These are phyloP conservation scores for Neosalanx taihuensis DNA, from an alignment of 2,797 vertebrate species.

Conservation along the genomic window DNA sequence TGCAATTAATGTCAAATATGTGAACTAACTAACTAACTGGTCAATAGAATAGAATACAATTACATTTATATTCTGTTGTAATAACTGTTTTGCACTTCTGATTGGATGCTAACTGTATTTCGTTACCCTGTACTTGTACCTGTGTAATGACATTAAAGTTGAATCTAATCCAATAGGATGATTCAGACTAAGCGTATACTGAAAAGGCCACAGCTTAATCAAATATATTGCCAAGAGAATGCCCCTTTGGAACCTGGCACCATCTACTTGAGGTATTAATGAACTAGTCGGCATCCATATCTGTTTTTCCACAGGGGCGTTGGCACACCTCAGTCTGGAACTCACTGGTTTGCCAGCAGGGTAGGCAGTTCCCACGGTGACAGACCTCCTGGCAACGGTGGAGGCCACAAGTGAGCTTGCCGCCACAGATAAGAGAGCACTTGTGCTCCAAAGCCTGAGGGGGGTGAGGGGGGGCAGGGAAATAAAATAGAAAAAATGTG, in stretches of 20 bases:
- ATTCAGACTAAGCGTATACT: neutral
- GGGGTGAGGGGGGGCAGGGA: too few species aligned
- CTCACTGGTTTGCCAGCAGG: constrained; percentile 98
- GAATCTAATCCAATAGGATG: neutral
- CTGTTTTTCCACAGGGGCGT: neutral
- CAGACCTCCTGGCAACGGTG: constrained; percentile 96
- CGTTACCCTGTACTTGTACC: too few species aligned
- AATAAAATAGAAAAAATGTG: neutral
- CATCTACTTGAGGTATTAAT: neutral
- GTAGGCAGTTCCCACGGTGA: constrained; percentile 94
- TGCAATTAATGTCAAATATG: neutral
- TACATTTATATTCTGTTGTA: too few species aligned
- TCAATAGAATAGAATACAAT: too few species aligned
- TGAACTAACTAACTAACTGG: too few species aligned
- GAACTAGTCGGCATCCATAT: neutral
- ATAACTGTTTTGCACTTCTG: too few species aligned
- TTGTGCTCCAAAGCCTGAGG: constrained; percentile 86
- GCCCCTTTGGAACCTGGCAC: too few species aligned
- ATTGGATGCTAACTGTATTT: too few species aligned
- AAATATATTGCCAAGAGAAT: too few species aligned
- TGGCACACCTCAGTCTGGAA: constrained; percentile 27
- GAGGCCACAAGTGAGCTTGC: constrained; percentile 95
- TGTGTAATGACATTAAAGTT: too few species aligned
- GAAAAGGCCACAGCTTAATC: neutral
- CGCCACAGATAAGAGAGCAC: constrained; percentile 90